A percentile compares a stretch with the other conserved stretches of the same genome.
Conservation (phyloP, 2,113 vertebrate species). For the Eonycteris spelaea region DNA sequence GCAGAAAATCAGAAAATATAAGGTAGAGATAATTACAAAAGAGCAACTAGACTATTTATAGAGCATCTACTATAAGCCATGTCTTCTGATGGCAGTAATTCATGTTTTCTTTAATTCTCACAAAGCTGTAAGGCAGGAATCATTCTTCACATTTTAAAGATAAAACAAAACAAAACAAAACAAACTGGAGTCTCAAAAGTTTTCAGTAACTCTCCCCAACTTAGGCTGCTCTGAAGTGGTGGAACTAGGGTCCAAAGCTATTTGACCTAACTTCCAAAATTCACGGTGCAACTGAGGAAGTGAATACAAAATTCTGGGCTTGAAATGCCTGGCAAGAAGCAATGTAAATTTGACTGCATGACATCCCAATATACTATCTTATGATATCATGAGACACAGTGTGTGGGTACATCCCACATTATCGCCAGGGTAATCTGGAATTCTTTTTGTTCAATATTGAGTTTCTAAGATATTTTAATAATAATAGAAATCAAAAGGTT, state of each 20-base stretch:
- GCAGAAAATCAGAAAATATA: background rate
- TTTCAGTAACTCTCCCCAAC: background rate
- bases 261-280: background rate
- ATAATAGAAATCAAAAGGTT: background rate
- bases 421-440: background rate
- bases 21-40: background rate
- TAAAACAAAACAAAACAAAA: background rate
- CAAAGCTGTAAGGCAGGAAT: background rate
- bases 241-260: background rate
- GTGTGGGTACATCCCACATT: background rate
- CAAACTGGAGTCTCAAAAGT: background rate
- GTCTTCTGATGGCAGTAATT: background rate
- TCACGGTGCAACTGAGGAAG: background rate
- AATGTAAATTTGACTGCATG: background rate
- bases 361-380: background rate
- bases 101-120: background rate
- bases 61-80: background rate
- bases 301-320: background rate
- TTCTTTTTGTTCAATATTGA: background rate
- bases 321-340: background rate
- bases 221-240: background rate
- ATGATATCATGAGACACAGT: background rate
- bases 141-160: slow-evolving; percentile 1
- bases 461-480: background rate
- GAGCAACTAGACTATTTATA: background rate